Conservation (phyloP, 2,113 vertebrate species). For the Gallinago media region DNA sequence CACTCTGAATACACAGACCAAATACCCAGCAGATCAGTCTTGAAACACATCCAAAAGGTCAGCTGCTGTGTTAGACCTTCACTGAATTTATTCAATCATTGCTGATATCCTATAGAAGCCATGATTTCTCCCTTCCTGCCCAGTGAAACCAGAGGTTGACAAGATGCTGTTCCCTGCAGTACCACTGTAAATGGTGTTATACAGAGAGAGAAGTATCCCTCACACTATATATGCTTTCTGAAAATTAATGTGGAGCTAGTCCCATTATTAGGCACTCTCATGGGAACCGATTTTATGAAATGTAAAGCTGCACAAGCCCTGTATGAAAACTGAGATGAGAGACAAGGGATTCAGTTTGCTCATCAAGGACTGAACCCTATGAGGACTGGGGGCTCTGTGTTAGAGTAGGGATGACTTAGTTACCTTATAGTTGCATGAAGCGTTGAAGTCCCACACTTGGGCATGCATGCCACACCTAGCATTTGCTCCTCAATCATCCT, state of each 20-base stretch:
- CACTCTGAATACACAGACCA: not conserved
- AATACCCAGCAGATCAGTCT: not conserved
- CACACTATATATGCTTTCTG: not conserved
- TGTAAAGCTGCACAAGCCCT: not conserved
- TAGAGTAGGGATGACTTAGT: not conserved
- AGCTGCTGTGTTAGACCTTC: not conserved
- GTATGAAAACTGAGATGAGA: not conserved
- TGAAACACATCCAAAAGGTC: not conserved
- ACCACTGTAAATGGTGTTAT: not conserved
- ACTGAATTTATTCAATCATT: not conserved
- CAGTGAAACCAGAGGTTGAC: not conserved
- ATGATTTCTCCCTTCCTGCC: not conserved
- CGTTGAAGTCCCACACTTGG: not conserved
- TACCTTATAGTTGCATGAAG: not conserved
- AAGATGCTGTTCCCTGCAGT: not conserved
- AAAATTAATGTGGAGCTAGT: not conserved
- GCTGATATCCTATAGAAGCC: not conserved
- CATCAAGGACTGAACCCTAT: not conserved
- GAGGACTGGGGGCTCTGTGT: not conserved
- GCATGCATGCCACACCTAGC: not conserved
- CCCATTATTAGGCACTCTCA: fast-evolving
- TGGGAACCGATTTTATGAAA: not conserved
- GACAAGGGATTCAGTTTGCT: not conserved
- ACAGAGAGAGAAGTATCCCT: not conserved
- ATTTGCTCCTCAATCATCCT: not conserved